Conservation (phyloP, 2,113 vertebrate genomes). For the Cynoglossus semilaevis region DNA sequence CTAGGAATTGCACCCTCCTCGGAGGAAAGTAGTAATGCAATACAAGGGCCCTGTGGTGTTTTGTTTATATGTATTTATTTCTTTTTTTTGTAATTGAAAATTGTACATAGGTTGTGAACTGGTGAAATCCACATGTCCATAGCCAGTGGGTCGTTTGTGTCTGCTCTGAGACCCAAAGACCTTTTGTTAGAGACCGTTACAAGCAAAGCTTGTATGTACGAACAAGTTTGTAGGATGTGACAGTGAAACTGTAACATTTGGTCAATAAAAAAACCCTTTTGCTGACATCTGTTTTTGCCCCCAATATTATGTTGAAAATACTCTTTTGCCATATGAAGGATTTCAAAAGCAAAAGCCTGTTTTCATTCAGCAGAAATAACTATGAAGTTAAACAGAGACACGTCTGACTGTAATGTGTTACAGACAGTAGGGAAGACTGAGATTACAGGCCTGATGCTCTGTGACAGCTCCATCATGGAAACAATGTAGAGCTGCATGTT, state of each 20-base stretch:
- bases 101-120: constrained; percentile 39
- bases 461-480: constrained; percentile 6
- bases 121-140: constrained; percentile 31
- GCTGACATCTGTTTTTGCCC: not conserved
- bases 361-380: not conserved
- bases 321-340: too few species aligned
- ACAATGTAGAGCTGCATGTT: constrained; percentile 19
- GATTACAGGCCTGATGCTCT: not conserved
- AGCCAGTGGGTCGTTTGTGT: constrained; percentile 21
- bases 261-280: constrained; percentile 58
- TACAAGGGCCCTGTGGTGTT: constrained; percentile 37
- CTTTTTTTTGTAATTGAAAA: constrained; percentile 24
- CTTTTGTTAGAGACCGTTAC: constrained; percentile 31
- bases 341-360: not conserved
- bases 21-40: not conserved
- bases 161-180: constrained; percentile 10
- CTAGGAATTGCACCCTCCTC: not conserved
- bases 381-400: not conserved
- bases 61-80: constrained; percentile 16
- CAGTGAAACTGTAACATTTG: constrained; percentile 54
- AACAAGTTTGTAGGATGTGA: constrained; percentile 48
- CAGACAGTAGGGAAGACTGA: not conserved
- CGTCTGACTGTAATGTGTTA: not conserved
- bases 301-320: not conserved
- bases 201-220: constrained; percentile 61